Evolutionary conservation across 2,888 invertebrate genomes (phyloP), one percentile per base, ranked within the genome.

Genomic region (Acrobasis repandana): DNA sequence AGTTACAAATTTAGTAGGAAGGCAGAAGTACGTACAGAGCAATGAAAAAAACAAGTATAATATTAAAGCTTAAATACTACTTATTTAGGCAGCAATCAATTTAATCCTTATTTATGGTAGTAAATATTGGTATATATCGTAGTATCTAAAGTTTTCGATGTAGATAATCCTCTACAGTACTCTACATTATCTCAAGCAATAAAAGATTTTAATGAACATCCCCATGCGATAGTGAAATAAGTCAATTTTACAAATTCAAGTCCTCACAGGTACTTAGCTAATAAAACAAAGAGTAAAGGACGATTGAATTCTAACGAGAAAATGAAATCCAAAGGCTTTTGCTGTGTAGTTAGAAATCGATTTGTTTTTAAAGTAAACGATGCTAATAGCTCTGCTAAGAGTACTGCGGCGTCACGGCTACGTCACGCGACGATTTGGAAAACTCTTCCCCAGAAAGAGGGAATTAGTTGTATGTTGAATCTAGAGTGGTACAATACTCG

Each of bases 401-500:
- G 38, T 57, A 38, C 50, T 33, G 57, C 46, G 33, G 59, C 57
- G 65, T 61, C 14, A 16, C 47, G 36, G 33, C 51, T 61, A 67
- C 67, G 65, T 65, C 63, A 67, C 60, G 33, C 57, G 58, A 61
- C 56, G 54, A 43, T 60, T 51, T 43, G 38, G 51, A 64, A 43
- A 66, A 74, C 60, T 63, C 56, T 70, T 75, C 71, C 52, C 46
- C 61, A 63, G 64, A 64, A 68, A 67, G 73, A 75, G 74, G 74
- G 77, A 80, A 74, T 68, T 66, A 65, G 65, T 71, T 62, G 61
- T 62, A 64, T 46, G 69, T 72, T 74, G 68, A 76, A 77, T 68
- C 64, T 66, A 74, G 67, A 72, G 71, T 70, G 64, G 67, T 74
- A 76, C 67, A 74, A 70, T 87, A 83, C 87, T 71, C 64, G 71